Evolutionary conservation across 2,888 invertebrate species (phyloP), one percentile per base, ranked within the genome.

Genomic region (Yponomeuta sedellus): DNA sequence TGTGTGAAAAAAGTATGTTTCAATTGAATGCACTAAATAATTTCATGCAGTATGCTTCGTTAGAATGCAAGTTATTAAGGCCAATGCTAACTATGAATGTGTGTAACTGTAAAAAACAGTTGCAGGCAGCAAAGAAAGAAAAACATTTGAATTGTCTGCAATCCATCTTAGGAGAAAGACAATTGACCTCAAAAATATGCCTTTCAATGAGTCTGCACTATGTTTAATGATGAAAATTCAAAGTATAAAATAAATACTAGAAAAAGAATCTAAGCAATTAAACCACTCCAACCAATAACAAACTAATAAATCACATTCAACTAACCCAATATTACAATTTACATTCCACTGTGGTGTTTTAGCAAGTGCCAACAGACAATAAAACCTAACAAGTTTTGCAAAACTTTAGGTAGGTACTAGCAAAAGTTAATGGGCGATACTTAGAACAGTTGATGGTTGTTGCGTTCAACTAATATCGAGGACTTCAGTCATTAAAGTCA

Each of bases 161-260:
- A 59, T 25, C 20, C 59, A 59, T 12, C 12, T 11, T 59, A 59
- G 25, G 22, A 59, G 59, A 59, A 59, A 59, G 59, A 59, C 20
- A 20, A 59, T 22, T 59, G 59, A 59, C 59, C 59, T 59, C 59
- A 59, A 59, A 59, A 59, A 59, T 22, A 22, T 59, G 59, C 59
- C 22, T 22, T 16, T n/a, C 57, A 57, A 57, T 20, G 20, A 22
- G 59, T 22, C 59, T 59, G 59, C 20, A 59, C 59, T 52, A 1
- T 52, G 16, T 52, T 52, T 16, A 52, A 16, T 16, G 16, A 52
- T 52, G 10, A 52, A 16, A 52, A 52, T n/a, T n/a, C n/a, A n/a
- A n/a, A n/a, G n/a, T n/a, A n/a, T n/a, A n/a, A n/a, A n/a, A n/a
- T n/a, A n/a, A n/a, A n/a, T n/a, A n/a, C n/a, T n/a, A n/a, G 44